phyloP scores from a whole-genome alignment of 2,888 invertebrate species.

The Nycteola revayana region DNA sequence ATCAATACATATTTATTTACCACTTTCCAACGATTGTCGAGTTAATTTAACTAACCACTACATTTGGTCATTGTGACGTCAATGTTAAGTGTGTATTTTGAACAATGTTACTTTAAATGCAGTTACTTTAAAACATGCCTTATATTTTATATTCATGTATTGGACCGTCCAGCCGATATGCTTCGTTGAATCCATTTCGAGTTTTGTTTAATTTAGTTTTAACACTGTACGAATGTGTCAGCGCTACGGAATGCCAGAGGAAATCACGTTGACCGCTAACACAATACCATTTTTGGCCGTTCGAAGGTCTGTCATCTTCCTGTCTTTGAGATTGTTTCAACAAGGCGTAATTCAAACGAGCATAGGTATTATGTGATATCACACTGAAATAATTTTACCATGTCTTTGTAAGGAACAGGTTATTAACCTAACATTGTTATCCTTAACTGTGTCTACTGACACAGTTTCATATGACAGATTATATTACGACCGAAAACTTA shows the following conservation, averaged over 20 bases:
- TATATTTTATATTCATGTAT: conserved; percentile 59
- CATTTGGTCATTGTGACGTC: conserved; percentile 59
- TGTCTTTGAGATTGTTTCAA: conserved; percentile 40
- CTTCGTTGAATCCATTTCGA: conserved; percentile 62
- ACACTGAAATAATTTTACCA: conserved; percentile 37
- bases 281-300: conserved; percentile 65
- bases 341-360: conserved; percentile 28
- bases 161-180: conserved; percentile 61
- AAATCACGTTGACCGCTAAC: conserved; percentile 74
- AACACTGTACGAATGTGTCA: conserved; percentile 64
- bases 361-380: conserved; percentile 44
- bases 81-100: too few relatives aligned
- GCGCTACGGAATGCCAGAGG: conserved; percentile 72
- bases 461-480: conserved; percentile 55
- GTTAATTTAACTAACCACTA: too few relatives aligned
- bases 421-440: conserved; percentile 53
- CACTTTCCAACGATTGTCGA: conserved; percentile 39
- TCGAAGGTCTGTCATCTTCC: conserved; percentile 58
- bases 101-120: conserved; percentile 48
- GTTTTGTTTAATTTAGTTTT: conserved; percentile 66
- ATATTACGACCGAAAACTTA: conserved; percentile 48
- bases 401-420: conserved; percentile 42
- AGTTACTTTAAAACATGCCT: conserved; percentile 46
- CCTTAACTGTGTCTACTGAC: conserved; percentile 58
- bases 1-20: conserved; percentile 57